These are phyloP conservation scores for Strigamia crassipes DNA, from an alignment of 2,888 invertebrate genomes.

Conservation along the genomic window DNA sequence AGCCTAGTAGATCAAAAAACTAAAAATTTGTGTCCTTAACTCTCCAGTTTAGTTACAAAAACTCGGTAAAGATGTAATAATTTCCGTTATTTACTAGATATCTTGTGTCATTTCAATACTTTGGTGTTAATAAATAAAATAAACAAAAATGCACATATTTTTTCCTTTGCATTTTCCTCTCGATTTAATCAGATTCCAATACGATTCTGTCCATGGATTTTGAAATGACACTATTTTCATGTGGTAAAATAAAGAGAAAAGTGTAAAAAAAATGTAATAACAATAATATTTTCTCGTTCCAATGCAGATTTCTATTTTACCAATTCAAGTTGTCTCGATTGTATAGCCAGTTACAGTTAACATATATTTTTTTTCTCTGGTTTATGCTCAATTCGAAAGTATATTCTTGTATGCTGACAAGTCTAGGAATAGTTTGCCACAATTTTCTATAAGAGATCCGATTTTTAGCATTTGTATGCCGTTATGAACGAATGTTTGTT, in stretches of 20 bases:
- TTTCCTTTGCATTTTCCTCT: background rate
- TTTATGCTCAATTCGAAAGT: slow-evolving; percentile 12
- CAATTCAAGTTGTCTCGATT: background rate
- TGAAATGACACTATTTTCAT: slow-evolving; percentile 27
- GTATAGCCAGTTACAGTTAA: background rate
- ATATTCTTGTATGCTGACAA: slow-evolving; percentile 19
- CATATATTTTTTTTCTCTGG: background rate
- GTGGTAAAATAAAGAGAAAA: background rate
- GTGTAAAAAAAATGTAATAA: background rate
- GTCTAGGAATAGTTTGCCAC: background rate
- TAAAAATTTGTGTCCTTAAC: background rate
- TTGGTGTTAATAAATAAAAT: background rate
- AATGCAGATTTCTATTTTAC: slow-evolving; percentile 18
- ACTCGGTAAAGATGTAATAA: background rate
- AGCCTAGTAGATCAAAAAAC: too few species aligned
- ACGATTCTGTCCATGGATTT: background rate
- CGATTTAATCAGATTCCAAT: background rate
- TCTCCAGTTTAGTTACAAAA: background rate
- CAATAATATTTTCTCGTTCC: background rate
- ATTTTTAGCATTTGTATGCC: background rate
- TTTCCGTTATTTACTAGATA: background rate
- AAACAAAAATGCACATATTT: background rate
- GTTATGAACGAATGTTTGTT: background rate
- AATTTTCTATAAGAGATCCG: background rate
- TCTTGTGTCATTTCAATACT: slow-evolving; percentile 19